Base-by-base conservation (phyloP, 2,888 invertebrate genomes). In the Cephus nigrinus region DNA sequence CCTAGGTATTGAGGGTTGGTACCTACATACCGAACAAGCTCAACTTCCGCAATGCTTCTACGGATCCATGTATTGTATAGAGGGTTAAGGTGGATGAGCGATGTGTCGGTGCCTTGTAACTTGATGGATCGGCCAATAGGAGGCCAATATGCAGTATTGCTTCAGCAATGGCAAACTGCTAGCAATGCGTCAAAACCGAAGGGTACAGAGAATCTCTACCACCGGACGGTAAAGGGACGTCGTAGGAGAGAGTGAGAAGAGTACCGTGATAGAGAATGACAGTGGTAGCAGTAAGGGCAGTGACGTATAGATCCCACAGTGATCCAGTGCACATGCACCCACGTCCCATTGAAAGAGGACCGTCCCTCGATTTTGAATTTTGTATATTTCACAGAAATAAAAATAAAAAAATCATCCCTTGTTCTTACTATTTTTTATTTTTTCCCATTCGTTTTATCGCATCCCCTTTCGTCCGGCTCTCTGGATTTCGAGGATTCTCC, bases 41-140 rank as follows among this genome's bases (percentile, higher is more conserved):
- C 23, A 55, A 55, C 23, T 23, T 55, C 55, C 55, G 9, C 9
- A 9, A 23, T 55, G 55, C 23, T 55, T 23, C 55, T 23, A 55
- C 9, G 55, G 23, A 15, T 23, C 55, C 2, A 23, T 5, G 55
- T 55, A 55, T 55, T 9, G 71, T 12, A 33, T 85, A 84, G 87
- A 83, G 87, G 86, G 86, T 87, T 87, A 88, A 88, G 84, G 84
- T 82, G 87, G 85, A 88, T 89, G 87, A 89, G 88, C 86, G 85
- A 88, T 87, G 88, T 82, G 82, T 82, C 81, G 84, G 82, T 86
- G 88, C 88, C 88, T 88, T 85, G 88, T 81, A 80, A 80, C 80
- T 81, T 89, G 89, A 90, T 88, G 85, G 89, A 90, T 90, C 84
- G 88, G 82, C 86, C 87, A 86, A 89, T 88, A 87, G 83, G 80